Evolutionary conservation across 2,113 vertebrate species (phyloP), one percentile per base, ranked within the genome.

Genomic region (Albula goreensis): DNA sequence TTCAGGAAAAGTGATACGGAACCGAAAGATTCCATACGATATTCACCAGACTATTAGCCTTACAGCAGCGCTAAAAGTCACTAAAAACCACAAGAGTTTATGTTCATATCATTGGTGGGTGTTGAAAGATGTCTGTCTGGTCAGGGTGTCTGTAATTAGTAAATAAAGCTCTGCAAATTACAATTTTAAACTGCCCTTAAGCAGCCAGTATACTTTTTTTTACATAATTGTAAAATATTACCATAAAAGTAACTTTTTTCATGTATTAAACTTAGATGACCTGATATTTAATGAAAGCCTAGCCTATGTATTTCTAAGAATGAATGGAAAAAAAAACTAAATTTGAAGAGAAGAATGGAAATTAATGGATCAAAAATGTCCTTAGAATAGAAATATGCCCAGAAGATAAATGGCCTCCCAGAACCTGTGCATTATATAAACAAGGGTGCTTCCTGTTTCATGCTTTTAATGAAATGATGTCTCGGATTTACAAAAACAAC

Each of bases 401-500:
- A 74, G 4, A 25, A 31, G 70, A 74, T n/a, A 74, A 74, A 74
- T 74, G 70, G n/a, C 70, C 25, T 31, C 70, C 19, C 8, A 66
- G 17, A 66, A 22, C 60, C 60, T 31, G 25, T 12, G 31, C 31
- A 82, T 53, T 82, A 63, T 57, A 49, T 31, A 13, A 60, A 52
- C 17, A 13, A n/a, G 19, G 51, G 22, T 52, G 50, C 53, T 81
- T 81, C 80, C 80, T 81, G 56, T 83, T 83, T 15, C 49, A 77
- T 22, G 2, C 41, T 48, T 66, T n/a, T 74, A 78, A 83, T 83
- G 31, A 87, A 78, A 84, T 13, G 48, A 41, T 87, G 74, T 80
- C 82, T 80, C 48, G 19, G 50, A 57, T 77, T 50, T 51, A 80
- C 52, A 17, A 63, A 84, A 84, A 66, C 41, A 80, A 84, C 41